These are phyloP conservation scores for Antennarius maculatus DNA, from an alignment of 2,797 vertebrate genomes.

Conservation along the genomic window DNA sequence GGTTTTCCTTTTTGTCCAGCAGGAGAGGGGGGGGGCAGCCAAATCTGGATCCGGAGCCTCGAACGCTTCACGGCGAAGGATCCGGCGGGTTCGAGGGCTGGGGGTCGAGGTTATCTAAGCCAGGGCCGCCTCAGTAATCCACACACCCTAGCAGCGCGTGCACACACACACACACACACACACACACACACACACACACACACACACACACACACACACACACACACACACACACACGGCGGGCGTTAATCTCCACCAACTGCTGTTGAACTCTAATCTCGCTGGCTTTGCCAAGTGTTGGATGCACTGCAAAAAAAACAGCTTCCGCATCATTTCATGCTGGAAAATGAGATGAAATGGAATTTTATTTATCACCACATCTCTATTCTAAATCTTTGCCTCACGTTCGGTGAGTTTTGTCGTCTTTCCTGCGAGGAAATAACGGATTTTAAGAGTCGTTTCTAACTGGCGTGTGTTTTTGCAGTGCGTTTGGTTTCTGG, in stretches of 20 bases:
- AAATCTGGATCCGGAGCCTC: slow-evolving; percentile 48
- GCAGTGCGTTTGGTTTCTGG: slow-evolving; percentile 37
- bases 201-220: slow-evolving; percentile 9
- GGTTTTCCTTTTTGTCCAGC: slow-evolving; percentile 1
- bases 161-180: slow-evolving; percentile 6
- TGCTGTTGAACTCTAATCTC: slow-evolving; percentile 69
- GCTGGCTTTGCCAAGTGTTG: slow-evolving; percentile 59
- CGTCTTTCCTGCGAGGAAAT: not conserved
- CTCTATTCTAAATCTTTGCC: not conserved
- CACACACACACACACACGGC: slow-evolving; percentile 39
- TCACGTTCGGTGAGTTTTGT: not conserved
- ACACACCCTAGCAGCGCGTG: slow-evolving; percentile 32
- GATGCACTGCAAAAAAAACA: slow-evolving; percentile 48
- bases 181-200: slow-evolving; percentile 9
- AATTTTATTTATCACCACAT: too few species aligned
- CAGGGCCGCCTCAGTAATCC: slow-evolving; percentile 63
- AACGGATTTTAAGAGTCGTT: slow-evolving; percentile 1
- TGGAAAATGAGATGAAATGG: too few species aligned
- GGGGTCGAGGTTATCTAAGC: slow-evolving; percentile 69
- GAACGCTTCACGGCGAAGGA: slow-evolving; percentile 51
- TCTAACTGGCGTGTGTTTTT: slow-evolving; percentile 28
- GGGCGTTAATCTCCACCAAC: slow-evolving; percentile 72
- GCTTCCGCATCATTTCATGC: too few species aligned
- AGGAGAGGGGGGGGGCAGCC: not conserved
- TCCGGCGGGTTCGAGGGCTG: slow-evolving; percentile 56